Evolutionary conservation across 2,797 vertebrate genomes (phyloP).

Genomic region (Dermochelys coriacea): DNA sequence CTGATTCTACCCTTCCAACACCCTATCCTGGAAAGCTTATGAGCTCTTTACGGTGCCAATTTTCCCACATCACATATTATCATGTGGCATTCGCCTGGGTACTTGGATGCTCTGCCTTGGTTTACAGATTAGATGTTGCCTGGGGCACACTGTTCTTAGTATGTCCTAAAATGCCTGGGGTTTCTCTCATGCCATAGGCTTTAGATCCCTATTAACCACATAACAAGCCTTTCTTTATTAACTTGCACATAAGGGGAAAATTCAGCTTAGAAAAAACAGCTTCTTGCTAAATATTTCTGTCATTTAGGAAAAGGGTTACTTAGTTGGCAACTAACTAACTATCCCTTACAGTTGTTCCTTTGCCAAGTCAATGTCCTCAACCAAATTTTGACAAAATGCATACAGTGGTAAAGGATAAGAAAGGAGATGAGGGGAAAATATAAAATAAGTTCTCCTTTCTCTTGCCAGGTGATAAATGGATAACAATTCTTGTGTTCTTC

Average conservation of each 20-base stretch:
- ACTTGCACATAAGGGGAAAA: background rate
- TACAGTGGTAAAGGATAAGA: background rate
- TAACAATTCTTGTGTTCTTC: background rate
- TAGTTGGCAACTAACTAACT: background rate
- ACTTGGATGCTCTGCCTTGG: background rate
- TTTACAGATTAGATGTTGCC: background rate
- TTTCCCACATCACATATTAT: background rate
- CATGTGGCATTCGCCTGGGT: fast-evolving
- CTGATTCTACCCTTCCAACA: background rate
- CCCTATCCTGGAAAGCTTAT: background rate
- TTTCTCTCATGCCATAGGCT: background rate
- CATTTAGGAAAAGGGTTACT: background rate
- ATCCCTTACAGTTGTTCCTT: background rate
- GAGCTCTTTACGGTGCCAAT: background rate
- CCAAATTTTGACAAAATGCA: background rate
- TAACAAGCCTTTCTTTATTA: background rate
- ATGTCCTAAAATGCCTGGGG: too few relatives aligned
- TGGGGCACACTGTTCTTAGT: background rate
- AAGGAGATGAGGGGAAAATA: background rate
- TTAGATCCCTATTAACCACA: background rate
- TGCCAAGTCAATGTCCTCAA: background rate
- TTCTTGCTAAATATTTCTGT: background rate
- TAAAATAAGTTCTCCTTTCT: background rate
- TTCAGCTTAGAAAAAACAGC: background rate
- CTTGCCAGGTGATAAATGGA: background rate